Evolutionary conservation across 2,888 invertebrate genomes (phyloP).

Genomic region (Neoaliturus tenellus): DNA sequence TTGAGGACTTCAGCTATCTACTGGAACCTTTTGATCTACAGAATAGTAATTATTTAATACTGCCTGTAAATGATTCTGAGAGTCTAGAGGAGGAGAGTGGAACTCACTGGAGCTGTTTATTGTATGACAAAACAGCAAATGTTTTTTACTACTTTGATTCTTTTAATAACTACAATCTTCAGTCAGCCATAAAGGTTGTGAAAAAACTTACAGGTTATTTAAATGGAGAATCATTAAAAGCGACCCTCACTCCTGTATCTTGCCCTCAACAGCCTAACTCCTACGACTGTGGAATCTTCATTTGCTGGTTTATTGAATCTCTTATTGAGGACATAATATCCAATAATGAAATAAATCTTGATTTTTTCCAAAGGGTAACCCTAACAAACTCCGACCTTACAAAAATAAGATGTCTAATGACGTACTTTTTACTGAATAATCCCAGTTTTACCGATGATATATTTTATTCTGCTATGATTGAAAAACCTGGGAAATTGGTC

Average conservation of each 20-base stretch:
- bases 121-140: slow-evolving; percentile 11
- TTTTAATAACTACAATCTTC: not conserved
- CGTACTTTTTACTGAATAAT: slow-evolving; percentile 4
- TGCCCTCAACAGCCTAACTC: slow-evolving; percentile 18
- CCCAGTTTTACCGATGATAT: not conserved
- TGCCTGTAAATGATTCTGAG: slow-evolving; percentile 10
- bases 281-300: slow-evolving; percentile 33
- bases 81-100: not conserved
- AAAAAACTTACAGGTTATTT: not conserved
- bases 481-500: not conserved
- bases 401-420: not conserved
- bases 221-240: not conserved
- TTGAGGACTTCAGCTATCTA: not conserved
- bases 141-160: not conserved
- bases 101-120: slow-evolving; percentile 24
- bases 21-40: slow-evolving; percentile 10
- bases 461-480: slow-evolving; percentile 14
- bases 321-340: not conserved
- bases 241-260: not conserved
- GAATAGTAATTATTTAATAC: not conserved
- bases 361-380: not conserved
- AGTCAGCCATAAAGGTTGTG: not conserved
- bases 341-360: not conserved
- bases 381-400: not conserved
- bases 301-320: not conserved